These are phyloP conservation scores for Eudemis profundana DNA, from an alignment of 2,888 invertebrate genomes.

Conservation along the genomic window DNA sequence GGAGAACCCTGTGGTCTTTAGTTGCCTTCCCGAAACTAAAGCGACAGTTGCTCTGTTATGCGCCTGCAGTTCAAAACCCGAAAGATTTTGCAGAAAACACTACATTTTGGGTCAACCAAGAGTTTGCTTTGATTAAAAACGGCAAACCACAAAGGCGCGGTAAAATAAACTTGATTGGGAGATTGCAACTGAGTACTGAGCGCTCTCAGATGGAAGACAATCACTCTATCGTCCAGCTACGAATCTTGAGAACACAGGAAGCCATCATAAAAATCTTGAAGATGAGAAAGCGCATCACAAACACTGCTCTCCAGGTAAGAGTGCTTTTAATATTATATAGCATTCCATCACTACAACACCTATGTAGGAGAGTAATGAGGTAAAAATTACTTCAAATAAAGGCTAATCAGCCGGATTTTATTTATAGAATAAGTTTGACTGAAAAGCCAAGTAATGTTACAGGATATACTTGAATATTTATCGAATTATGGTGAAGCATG, in stretches of 20 bases:
- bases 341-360: not conserved
- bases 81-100: slow-evolving; percentile 98
- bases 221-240: slow-evolving; percentile 98
- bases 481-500: too few relatives aligned
- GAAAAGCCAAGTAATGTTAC: too few relatives aligned
- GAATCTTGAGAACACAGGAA: slow-evolving; percentile 97
- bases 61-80: slow-evolving; percentile 92
- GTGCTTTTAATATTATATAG: slow-evolving; percentile 2
- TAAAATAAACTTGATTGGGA: slow-evolving; percentile 97
- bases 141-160: slow-evolving; percentile 97
- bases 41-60: slow-evolving; percentile 94
- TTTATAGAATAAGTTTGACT: too few relatives aligned
- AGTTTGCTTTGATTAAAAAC: slow-evolving; percentile 97
- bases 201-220: slow-evolving; percentile 98
- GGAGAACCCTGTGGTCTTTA: slow-evolving; percentile 97
- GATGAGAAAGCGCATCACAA: slow-evolving; percentile 97
- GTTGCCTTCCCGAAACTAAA: slow-evolving; percentile 98
- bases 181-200: slow-evolving; percentile 97
- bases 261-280: slow-evolving; percentile 99
- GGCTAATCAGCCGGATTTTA: too few relatives aligned
- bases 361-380: too few relatives aligned
- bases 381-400: too few relatives aligned
- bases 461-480: too few relatives aligned
- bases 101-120: slow-evolving; percentile 98
- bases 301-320: slow-evolving; percentile 94